Conservation (phyloP, 2,113 vertebrate species). For the Oreochromis aureus region DNA sequence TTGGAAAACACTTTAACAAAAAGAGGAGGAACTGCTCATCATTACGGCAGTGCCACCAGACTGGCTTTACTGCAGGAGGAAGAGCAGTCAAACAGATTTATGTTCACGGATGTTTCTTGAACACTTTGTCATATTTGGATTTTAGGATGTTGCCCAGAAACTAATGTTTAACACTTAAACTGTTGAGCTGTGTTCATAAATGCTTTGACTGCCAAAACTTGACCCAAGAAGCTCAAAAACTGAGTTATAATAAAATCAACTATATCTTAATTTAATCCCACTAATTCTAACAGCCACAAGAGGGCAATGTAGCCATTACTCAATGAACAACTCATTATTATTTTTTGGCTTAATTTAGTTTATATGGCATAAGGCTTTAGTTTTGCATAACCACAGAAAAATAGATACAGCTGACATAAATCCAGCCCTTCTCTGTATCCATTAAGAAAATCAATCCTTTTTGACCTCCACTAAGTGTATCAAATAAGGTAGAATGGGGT, state of each 20-base stretch:
- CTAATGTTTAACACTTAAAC: not conserved
- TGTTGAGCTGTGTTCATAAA: not conserved
- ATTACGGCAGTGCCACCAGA: not conserved
- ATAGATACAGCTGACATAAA: not conserved
- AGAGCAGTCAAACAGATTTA: not conserved
- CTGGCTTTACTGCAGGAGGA: not conserved
- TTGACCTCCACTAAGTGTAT: not conserved
- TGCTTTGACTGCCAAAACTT: rapidly evolving
- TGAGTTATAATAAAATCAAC: not conserved
- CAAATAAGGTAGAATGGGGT: not conserved
- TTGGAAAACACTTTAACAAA: not conserved
- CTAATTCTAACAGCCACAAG: constrained; percentile 15
- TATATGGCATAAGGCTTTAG: not conserved
- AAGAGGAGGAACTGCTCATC: not conserved
- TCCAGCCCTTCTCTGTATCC: not conserved
- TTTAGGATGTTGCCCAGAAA: not conserved
- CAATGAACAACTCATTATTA: not conserved
- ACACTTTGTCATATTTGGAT: not conserved
- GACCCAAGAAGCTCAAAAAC: not conserved
- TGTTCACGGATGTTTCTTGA: not conserved
- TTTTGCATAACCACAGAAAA: not conserved
- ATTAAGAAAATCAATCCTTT: not conserved
- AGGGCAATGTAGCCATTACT: not conserved
- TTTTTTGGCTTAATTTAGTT: not conserved
- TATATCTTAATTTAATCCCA: not conserved